Evolutionary conservation across 2,797 vertebrate genomes (phyloP).

Genomic region (Labroides dimidiatus): DNA sequence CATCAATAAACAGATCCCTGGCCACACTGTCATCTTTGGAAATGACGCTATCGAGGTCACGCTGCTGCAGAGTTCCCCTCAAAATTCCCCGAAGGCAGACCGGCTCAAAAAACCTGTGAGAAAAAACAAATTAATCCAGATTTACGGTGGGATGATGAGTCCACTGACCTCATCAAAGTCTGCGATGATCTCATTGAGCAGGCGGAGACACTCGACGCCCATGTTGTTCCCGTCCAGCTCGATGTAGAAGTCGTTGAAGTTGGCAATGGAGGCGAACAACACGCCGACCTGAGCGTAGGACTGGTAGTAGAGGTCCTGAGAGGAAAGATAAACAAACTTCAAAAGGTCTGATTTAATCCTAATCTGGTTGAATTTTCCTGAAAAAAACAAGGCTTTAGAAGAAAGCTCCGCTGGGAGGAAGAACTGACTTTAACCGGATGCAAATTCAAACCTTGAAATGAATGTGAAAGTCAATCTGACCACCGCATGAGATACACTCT

Average conservation of each 20-base stretch:
- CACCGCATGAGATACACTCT: background rate
- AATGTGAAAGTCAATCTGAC: no score
- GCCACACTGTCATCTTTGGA: slow-evolving; percentile 54
- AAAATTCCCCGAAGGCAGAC: slow-evolving; percentile 16
- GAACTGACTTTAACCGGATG: background rate
- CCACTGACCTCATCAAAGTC: slow-evolving; percentile 94
- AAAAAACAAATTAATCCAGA: slow-evolving; percentile 27
- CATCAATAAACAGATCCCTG: slow-evolving; percentile 56
- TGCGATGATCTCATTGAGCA: slow-evolving; percentile 97
- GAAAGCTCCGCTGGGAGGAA: no score
- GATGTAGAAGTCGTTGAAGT: slow-evolving; percentile 99
- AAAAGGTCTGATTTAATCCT: background rate
- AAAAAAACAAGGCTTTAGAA: no score
- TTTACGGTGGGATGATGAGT: slow-evolving; percentile 31
- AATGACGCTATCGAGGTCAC: slow-evolving; percentile 25
- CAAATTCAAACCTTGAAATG: no score
- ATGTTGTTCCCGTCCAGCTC: slow-evolving; percentile 99
- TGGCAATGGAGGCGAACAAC: slow-evolving; percentile 97
- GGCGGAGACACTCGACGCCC: slow-evolving; percentile 96
- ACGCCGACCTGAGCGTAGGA: slow-evolving; percentile 97
- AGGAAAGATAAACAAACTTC: background rate
- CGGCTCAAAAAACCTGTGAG: slow-evolving; percentile 1
- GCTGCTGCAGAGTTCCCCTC: slow-evolving; percentile 5
- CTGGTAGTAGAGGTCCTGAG: slow-evolving; percentile 96
- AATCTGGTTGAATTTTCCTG: background rate